phyloP scores from a whole-genome alignment of 2,888 invertebrate genomes.

The Zygaena filipendulae region DNA sequence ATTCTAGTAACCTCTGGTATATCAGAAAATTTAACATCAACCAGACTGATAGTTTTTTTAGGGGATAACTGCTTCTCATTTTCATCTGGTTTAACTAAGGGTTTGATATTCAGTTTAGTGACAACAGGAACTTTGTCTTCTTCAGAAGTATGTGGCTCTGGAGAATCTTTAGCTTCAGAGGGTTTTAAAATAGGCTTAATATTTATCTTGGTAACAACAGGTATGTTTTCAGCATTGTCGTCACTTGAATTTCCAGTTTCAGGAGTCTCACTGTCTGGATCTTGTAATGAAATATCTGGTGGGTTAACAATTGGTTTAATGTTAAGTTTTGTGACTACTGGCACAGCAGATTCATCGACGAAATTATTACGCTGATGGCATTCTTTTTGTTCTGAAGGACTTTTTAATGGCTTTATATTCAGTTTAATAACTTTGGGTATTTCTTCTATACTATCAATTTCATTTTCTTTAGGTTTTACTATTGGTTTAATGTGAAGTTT shows the following conservation, averaged over 20 bases:
- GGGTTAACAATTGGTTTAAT: conserved; percentile 69
- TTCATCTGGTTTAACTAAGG: conserved; percentile 46
- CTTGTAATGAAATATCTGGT: conserved; percentile 37
- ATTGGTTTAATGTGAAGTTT: conserved; percentile 67
- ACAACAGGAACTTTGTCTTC: conserved; percentile 30
- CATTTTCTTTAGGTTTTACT: conserved; percentile 56
- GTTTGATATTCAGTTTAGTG: conserved; percentile 55
- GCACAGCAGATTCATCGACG: conserved; percentile 51
- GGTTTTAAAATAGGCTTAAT: conserved; percentile 64
- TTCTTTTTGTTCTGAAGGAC: conserved; percentile 54
- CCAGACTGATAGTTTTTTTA: conserved; percentile 38
- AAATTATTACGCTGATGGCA: too few species aligned
- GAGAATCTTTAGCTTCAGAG: conserved; percentile 16
- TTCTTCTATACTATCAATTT: conserved; percentile 52
- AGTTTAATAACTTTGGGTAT: conserved; percentile 64
- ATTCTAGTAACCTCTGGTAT: conserved; percentile 50
- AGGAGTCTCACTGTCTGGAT: conserved; percentile 54
- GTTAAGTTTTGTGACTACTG: conserved; percentile 61
- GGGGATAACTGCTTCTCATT: conserved; percentile 38
- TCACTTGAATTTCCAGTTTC: conserved; percentile 60
- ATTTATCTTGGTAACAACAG: conserved; percentile 50
- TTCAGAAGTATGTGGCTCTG: neutral
- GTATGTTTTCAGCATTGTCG: conserved; percentile 42
- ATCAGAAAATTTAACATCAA: conserved; percentile 25
- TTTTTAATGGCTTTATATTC: conserved; percentile 65